phyloP scores from a whole-genome alignment of 2,113 vertebrate genomes.

The Colius striatus region DNA sequence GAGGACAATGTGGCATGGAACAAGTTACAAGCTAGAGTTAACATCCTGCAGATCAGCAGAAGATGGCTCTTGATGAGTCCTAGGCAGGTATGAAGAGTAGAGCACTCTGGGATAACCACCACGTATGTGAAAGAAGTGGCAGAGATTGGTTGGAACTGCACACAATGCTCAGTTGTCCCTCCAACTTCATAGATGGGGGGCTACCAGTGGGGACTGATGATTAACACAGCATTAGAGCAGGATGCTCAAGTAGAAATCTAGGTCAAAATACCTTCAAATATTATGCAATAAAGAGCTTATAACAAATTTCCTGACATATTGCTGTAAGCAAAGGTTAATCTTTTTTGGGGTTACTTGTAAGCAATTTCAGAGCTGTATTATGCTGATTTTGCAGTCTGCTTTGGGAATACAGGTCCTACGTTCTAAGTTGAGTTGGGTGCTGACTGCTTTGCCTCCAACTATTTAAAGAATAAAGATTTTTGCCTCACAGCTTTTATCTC shows the following conservation, averaged over 20 bases:
- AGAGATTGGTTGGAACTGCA: background rate
- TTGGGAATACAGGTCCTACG: background rate
- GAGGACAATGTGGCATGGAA: background rate
- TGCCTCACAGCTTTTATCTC: background rate
- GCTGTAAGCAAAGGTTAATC: constrained; percentile 21
- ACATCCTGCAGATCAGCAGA: background rate
- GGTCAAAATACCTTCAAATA: background rate
- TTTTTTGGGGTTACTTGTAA: background rate
- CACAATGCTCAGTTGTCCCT: background rate
- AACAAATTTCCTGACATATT: background rate
- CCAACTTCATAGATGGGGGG: background rate
- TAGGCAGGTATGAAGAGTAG: background rate
- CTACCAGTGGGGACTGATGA: background rate
- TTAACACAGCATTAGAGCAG: background rate
- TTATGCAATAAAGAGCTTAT: background rate
- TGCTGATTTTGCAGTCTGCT: background rate
- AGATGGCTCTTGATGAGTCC: background rate
- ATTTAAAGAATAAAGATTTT: background rate
- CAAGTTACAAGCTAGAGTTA: background rate
- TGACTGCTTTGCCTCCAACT: background rate
- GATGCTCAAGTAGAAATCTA: background rate
- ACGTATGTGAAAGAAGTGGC: fast-evolving
- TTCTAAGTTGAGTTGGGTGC: background rate
- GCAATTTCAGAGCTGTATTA: background rate
- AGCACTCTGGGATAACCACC: background rate